phyloP scores from a whole-genome alignment of 1,140 invertebrate species.

The Holcopasites calliopsidis region DNA sequence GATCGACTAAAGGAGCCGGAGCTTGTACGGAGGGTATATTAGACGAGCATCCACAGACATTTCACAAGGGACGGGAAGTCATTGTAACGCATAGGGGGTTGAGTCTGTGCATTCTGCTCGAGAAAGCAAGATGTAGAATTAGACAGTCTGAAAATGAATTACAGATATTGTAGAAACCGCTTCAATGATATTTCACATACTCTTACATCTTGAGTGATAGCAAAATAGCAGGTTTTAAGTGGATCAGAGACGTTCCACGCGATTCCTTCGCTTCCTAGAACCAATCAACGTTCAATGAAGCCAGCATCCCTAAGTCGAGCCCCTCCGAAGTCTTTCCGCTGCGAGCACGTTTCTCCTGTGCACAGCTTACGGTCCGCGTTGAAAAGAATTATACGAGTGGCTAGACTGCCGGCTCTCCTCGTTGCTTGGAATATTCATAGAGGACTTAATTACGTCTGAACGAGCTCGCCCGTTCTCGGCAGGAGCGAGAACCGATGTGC shows the following conservation, averaged over 20 bases:
- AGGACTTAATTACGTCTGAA: conserved; percentile 46
- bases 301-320: not conserved
- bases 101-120: not conserved
- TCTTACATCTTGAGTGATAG: not conserved
- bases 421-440: conserved; percentile 34
- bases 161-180: no score
- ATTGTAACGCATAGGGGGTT: not conserved
- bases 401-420: not conserved
- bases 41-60: not conserved
- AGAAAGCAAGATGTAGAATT: no score
- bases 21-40: not conserved
- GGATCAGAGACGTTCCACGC: no score
- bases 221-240: no score
- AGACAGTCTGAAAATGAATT: no score
- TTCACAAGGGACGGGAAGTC: not conserved
- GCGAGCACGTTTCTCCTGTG: not conserved
- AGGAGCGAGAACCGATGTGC: not conserved
- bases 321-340: not conserved
- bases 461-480: not conserved
- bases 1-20: conserved; percentile 14
- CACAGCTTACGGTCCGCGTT: not conserved
- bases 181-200: not conserved
- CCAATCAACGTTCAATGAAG: not conserved
- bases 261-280: not conserved
- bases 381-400: conserved; percentile 45